Percentiles rank a stretch among this genome's conserved stretches.
These are phyloP conservation scores for Macrotrachela quadricornifera DNA, from an alignment of 1,140 invertebrate genomes.

Conservation along the genomic window DNA sequence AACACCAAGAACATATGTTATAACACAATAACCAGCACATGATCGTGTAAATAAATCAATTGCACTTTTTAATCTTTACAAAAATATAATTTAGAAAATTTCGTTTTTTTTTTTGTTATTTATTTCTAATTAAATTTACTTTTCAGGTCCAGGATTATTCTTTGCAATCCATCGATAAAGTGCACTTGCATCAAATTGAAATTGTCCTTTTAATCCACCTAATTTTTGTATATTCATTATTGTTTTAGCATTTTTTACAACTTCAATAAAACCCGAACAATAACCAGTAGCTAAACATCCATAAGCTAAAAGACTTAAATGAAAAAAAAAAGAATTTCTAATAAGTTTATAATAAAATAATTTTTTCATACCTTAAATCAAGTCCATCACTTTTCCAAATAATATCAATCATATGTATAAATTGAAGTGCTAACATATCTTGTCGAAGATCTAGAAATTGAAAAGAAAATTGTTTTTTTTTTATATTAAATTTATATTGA, in stretches of 20 bases:
- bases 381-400: conserved; percentile 78
- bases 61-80: conserved; percentile 60
- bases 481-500: not conserved
- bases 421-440: conserved; percentile 85
- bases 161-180: conserved; percentile 71
- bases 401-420: conserved; percentile 84
- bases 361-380: conserved; percentile 37
- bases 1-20: conserved; percentile 85
- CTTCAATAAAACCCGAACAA: conserved; percentile 71
- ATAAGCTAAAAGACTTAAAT: conserved; percentile 88
- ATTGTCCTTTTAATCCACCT: conserved; percentile 52
- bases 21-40: conserved; percentile 94
- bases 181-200: conserved; percentile 55
- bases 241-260: conserved; percentile 72
- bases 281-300: conserved; percentile 80
- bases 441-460: conserved; percentile 53
- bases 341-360: too few species aligned
- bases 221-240: conserved; percentile 84
- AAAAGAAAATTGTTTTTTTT: not conserved
- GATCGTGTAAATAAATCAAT: conserved; percentile 86
- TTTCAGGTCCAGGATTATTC: conserved; percentile 41
- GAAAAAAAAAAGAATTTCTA: too few species aligned
- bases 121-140: too few species aligned
- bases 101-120: too few species aligned
- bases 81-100: too few species aligned